Evolutionary conservation across 2,797 vertebrate species (phyloP).

Genomic region (Propithecus deckenii): DNA sequence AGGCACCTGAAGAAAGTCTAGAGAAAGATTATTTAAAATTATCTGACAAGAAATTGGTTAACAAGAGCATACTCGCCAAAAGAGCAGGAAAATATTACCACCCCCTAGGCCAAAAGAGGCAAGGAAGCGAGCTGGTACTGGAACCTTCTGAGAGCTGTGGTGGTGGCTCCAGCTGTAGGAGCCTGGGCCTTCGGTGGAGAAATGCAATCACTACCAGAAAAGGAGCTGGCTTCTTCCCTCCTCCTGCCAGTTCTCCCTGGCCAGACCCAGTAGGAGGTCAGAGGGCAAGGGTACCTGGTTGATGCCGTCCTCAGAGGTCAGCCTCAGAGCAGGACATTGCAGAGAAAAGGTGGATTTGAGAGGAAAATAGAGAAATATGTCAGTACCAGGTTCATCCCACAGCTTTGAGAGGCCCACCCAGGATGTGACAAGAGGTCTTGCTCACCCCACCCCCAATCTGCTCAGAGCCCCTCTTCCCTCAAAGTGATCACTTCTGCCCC

Average conservation of each 20-base stretch:
- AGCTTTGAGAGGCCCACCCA: not conserved
- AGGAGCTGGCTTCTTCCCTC: not conserved
- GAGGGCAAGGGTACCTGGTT: not conserved
- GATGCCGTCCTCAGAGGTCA: not conserved
- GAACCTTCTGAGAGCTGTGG: not conserved
- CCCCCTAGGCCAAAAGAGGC: not conserved
- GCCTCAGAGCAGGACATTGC: not conserved
- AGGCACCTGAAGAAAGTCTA: not conserved
- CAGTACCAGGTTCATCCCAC: not conserved
- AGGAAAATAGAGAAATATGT: not conserved
- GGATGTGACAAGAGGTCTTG: not conserved
- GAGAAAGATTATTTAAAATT: not conserved
- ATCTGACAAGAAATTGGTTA: not conserved
- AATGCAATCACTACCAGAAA: not conserved
- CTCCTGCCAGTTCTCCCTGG: not conserved
- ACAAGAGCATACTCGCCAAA: not conserved
- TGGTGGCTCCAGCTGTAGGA: not conserved
- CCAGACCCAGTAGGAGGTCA: not conserved
- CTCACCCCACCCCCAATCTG: not conserved
- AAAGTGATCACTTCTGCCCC: not conserved
- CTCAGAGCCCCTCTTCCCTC: not conserved
- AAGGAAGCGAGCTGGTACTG: not conserved
- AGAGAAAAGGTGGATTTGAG: not conserved
- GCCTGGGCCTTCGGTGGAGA: not conserved
- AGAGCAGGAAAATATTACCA: not conserved